Evolutionary conservation across 2,888 invertebrate genomes (phyloP).

Genomic region (Eristalis intricaria): DNA sequence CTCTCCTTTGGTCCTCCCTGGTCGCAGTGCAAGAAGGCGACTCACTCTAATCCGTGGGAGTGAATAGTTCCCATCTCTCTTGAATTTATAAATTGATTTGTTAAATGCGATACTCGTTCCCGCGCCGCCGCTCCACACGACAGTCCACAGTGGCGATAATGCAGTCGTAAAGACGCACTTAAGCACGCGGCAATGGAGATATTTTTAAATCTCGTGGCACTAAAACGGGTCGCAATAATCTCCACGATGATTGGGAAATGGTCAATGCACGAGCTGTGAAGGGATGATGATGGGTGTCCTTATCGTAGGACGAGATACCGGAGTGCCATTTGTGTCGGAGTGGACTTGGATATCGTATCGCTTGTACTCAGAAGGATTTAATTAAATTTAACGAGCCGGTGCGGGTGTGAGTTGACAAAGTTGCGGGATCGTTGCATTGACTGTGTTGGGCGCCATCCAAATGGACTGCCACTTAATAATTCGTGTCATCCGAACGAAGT

Average conservation of each 20-base stretch:
- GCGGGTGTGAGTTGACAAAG: background rate
- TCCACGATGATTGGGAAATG: constrained; percentile 53
- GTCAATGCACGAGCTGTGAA: constrained; percentile 1
- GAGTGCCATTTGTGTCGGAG: constrained; percentile 5
- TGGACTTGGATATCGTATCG: background rate
- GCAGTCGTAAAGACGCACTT: constrained; percentile 63
- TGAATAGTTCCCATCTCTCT: constrained; percentile 32
- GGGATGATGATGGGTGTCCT: constrained; percentile 30
- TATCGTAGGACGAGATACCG: constrained; percentile 27
- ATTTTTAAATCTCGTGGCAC: constrained; percentile 51
- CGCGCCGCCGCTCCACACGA: background rate
- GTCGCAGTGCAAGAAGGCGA: background rate
- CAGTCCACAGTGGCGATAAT: constrained; percentile 58
- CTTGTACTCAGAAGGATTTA: constrained; percentile 2
- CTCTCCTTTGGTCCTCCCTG: background rate
- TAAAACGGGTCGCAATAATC: constrained; percentile 60
- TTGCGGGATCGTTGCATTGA: background rate
- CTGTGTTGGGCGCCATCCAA: background rate
- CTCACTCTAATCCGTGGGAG: constrained; percentile 1
- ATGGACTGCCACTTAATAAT: background rate
- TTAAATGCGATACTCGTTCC: constrained; percentile 24
- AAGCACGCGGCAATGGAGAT: constrained; percentile 64
- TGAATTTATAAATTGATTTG: constrained; percentile 63
- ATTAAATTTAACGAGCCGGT: constrained; percentile 30
- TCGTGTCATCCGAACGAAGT: no score